Percentiles rank a stretch among this genome's conserved stretches.
These are phyloP conservation scores for Nycticebus coucang DNA, from an alignment of 2,113 vertebrate genomes.

Conservation along the genomic window DNA sequence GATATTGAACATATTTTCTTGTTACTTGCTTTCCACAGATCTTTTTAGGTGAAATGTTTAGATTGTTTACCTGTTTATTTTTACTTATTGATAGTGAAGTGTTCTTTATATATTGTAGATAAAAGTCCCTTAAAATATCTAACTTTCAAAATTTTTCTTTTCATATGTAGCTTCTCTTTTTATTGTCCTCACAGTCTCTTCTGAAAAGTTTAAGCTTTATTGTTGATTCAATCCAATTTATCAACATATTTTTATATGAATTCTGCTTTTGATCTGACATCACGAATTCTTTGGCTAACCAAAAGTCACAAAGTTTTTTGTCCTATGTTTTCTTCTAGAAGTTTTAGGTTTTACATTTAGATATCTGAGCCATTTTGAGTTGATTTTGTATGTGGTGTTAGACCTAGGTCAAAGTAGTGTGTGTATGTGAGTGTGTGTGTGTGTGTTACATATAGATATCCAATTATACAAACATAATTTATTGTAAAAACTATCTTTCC, in stretches of 20 bases:
- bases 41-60: not conserved
- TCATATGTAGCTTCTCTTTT: not conserved
- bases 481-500: not conserved
- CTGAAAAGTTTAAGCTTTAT: not conserved
- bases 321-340: not conserved
- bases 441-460: not conserved
- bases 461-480: not conserved
- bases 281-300: not conserved
- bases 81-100: not conserved
- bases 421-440: not conserved
- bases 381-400: not conserved
- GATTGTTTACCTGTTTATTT: not conserved
- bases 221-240: not conserved
- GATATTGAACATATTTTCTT: not conserved
- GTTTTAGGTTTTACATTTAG: not conserved
- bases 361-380: not conserved
- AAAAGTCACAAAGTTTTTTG: not conserved
- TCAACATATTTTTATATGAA: not conserved
- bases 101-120: not conserved
- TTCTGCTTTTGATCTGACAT: not conserved
- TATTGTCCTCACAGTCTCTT: not conserved
- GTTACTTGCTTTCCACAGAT: not conserved
- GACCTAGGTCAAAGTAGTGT: not conserved
- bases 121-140: not conserved
- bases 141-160: not conserved